Evolutionary conservation across 2,888 invertebrate genomes (phyloP).

Genomic region (Cephus nigrinus): DNA sequence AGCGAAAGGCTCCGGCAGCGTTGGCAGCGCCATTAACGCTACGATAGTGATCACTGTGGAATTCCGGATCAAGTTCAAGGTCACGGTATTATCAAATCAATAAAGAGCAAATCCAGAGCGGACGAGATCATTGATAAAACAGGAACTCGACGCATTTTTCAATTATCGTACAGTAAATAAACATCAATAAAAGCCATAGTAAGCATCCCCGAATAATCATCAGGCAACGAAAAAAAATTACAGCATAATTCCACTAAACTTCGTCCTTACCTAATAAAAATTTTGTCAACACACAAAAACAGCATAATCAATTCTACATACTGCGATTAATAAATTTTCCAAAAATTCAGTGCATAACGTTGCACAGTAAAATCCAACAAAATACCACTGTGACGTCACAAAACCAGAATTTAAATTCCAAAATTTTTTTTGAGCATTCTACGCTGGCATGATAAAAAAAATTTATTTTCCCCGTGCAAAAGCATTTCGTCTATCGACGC

Average conservation of each 20-base stretch:
- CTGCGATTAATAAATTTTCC: too few relatives aligned
- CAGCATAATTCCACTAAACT: background rate
- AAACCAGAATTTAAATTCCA: background rate
- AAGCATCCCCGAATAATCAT: too few relatives aligned
- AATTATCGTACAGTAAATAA: background rate
- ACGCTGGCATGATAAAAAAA: background rate
- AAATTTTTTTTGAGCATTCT: background rate
- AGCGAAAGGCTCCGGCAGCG: background rate
- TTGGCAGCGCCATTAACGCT: background rate
- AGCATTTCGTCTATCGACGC: background rate
- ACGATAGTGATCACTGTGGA: background rate
- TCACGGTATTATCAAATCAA: background rate
- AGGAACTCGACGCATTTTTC: background rate
- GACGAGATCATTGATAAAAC: background rate
- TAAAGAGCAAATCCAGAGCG: background rate
- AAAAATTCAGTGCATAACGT: background rate
- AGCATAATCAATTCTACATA: too few relatives aligned
- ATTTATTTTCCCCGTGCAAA: background rate
- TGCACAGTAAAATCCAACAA: background rate
- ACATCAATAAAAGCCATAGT: background rate
- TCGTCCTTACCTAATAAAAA: background rate
- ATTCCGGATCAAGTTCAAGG: background rate
- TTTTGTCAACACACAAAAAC: background rate
- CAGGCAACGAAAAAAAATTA: background rate
- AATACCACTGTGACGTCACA: background rate